These are phyloP conservation scores for Crambe crambe DNA, from an alignment of 37 sponge, comb jelly and placozoan genomes.

Conservation along the genomic window DNA sequence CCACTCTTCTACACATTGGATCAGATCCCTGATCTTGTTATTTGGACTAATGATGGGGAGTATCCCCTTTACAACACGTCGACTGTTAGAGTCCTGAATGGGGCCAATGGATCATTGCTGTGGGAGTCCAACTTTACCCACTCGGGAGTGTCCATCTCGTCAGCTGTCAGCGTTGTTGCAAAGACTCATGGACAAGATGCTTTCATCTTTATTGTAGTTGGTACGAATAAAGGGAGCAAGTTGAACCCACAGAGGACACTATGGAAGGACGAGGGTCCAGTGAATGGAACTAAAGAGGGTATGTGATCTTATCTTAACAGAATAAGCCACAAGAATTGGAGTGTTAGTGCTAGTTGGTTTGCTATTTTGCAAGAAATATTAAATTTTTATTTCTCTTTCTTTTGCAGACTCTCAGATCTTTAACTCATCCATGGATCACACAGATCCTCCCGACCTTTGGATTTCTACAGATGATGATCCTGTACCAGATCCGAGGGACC, in stretches of 20 bases:
- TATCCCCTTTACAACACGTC: slow-evolving; percentile 66
- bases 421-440: too few relatives aligned
- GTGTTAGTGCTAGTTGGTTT: too few relatives aligned
- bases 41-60: slow-evolving; percentile 57
- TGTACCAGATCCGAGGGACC: slow-evolving; percentile 56
- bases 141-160: slow-evolving; percentile 49
- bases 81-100: slow-evolving; percentile 58
- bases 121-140: slow-evolving; percentile 60
- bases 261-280: slow-evolving; percentile 5
- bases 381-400: too few relatives aligned
- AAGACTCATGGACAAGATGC: slow-evolving; percentile 56
- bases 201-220: slow-evolving; percentile 47
- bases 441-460: slow-evolving; percentile 40
- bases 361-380: too few relatives aligned
- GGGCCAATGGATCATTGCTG: slow-evolving; percentile 42
- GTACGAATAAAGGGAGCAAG: neutral
- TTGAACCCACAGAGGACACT: neutral
- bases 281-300: neutral
- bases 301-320: neutral
- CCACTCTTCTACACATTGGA: slow-evolving; percentile 75
- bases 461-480: slow-evolving; percentile 11
- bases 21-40: slow-evolving; percentile 58
- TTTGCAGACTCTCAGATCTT: too few relatives aligned
- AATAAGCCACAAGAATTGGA: too few relatives aligned
- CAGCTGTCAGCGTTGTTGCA: slow-evolving; percentile 27